phyloP scores from a whole-genome alignment of 2,113 vertebrate species.

The Mungos mungo region DNA sequence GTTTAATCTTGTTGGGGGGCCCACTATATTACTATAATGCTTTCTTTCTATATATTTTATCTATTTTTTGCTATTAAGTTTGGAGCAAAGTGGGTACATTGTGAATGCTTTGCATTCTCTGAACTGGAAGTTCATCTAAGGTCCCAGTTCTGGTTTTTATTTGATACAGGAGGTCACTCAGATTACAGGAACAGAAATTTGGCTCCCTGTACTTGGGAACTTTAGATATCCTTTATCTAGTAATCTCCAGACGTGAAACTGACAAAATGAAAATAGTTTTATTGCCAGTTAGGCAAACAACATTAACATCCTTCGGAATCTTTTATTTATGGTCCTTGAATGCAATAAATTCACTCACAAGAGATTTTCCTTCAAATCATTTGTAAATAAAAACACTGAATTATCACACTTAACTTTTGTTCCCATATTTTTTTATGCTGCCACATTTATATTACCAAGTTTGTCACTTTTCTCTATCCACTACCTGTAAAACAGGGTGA shows the following conservation, averaged over 20 bases:
- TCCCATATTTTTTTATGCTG: neutral
- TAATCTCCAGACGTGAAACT: neutral
- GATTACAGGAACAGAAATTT: neutral
- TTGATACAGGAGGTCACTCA: neutral
- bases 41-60: neutral
- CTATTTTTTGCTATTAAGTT: neutral
- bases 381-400: neutral
- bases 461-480: neutral
- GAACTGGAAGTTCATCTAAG: neutral
- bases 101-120: neutral
- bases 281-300: neutral
- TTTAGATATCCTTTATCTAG: neutral
- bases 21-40: neutral
- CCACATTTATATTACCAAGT: neutral
- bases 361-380: neutral
- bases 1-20: neutral
- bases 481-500: neutral
- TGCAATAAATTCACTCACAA: neutral
- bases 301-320: neutral
- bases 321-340: neutral
- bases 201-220: neutral
- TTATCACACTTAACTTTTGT: neutral
- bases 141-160: neutral
- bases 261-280: neutral
- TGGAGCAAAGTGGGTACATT: neutral